phyloP scores from a whole-genome alignment of 1,140 invertebrate genomes.

The Aphaenogaster ashmeadi region DNA sequence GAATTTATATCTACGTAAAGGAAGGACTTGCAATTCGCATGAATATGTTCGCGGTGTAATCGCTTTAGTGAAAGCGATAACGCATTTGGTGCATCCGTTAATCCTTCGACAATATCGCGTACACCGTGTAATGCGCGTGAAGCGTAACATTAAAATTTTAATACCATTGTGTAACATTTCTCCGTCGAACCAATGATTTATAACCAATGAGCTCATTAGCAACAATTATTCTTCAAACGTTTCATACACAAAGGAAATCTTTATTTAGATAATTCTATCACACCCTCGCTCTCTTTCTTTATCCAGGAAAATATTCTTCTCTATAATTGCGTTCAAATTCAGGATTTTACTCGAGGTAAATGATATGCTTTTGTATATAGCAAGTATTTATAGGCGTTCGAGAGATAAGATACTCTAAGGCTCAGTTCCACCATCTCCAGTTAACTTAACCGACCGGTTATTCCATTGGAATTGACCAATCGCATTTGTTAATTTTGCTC shows the following conservation, averaged over 20 bases:
- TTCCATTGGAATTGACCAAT: too few species aligned
- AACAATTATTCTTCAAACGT: neutral
- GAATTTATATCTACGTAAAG: slow-evolving; percentile 41
- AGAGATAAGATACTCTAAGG: neutral
- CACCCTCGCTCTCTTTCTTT: neutral
- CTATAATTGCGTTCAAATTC: neutral
- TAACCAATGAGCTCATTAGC: slow-evolving; percentile 25
- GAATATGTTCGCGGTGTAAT: slow-evolving; percentile 46
- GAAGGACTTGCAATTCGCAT: slow-evolving; percentile 30
- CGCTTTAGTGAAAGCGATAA: slow-evolving; percentile 55
- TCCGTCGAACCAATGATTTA: slow-evolving; percentile 4
- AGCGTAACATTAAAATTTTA: slow-evolving; percentile 54
- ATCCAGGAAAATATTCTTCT: neutral
- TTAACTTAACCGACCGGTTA: too few species aligned
- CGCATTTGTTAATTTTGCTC: too few species aligned
- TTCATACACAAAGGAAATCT: neutral
- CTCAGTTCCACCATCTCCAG: too few species aligned
- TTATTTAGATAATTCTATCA: neutral
- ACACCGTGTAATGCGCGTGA: slow-evolving; percentile 1
- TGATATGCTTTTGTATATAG: neutral
- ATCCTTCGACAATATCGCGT: slow-evolving; percentile 45
- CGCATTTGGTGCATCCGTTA: slow-evolving; percentile 26
- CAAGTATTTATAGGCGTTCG: neutral
- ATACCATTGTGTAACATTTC: slow-evolving; percentile 26
- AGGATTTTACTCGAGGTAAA: neutral